A percentile compares a stretch with the other conserved stretches of the same genome.
phyloP scores from a whole-genome alignment of 2,113 vertebrate species.

The Tyto alba region DNA sequence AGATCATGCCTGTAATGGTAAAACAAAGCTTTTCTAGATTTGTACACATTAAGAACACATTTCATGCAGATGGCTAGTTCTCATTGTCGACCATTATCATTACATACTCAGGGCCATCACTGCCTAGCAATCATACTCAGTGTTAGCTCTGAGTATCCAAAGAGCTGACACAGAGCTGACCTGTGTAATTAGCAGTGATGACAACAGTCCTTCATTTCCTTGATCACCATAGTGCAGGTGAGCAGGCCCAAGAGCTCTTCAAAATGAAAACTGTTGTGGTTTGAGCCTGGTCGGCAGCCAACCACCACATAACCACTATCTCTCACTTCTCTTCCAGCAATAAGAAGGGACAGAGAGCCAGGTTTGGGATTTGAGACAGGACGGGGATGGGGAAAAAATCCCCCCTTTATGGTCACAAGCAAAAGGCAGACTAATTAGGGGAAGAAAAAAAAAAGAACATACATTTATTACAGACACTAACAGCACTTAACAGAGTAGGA shows the following conservation, averaged over 20 bases:
- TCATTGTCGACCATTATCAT: background rate
- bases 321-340: too few species aligned
- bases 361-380: too few species aligned
- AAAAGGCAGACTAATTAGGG: too few species aligned
- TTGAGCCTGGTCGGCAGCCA: too few species aligned
- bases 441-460: too few species aligned
- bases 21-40: background rate
- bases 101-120: background rate
- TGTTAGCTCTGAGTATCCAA: background rate
- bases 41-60: background rate
- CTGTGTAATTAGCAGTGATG: background rate
- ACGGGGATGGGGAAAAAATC: too few species aligned
- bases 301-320: too few species aligned
- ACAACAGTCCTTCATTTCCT: background rate
- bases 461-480: too few species aligned
- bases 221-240: fast-evolving
- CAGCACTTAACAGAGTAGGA: too few species aligned
- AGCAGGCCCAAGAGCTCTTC: background rate
- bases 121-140: background rate
- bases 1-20: background rate
- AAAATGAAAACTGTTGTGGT: too few species aligned
- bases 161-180: background rate
- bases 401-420: too few species aligned
- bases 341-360: too few species aligned
- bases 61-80: background rate